A percentile compares a stretch with the other conserved stretches of the same genome.
These are phyloP conservation scores for Eupelmus urozonus DNA, from an alignment of 2,888 invertebrate genomes.

Conservation along the genomic window DNA sequence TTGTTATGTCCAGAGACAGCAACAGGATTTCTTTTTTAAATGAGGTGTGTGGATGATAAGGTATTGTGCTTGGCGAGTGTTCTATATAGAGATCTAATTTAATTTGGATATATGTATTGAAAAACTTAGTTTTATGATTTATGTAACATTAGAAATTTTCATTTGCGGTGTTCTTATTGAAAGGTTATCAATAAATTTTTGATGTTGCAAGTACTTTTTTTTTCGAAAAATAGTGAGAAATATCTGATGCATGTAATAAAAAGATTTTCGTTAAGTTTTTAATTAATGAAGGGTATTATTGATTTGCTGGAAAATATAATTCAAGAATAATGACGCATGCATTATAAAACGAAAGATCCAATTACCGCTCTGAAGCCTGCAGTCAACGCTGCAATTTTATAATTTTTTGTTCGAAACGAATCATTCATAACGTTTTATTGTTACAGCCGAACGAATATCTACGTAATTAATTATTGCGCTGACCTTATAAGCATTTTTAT, in stretches of 20 bases:
- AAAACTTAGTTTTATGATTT: too few relatives aligned
- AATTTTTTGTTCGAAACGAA: conserved; percentile 1
- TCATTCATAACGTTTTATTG: background rate
- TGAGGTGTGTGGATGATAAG: background rate
- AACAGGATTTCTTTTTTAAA: conserved; percentile 1
- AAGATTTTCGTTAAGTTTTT: too few relatives aligned
- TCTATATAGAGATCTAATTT: too few relatives aligned
- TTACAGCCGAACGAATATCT: background rate
- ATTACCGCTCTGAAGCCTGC: background rate
- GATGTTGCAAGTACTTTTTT: too few relatives aligned
- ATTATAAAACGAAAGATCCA: background rate
- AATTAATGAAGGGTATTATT: background rate
- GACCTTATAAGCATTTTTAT: background rate
- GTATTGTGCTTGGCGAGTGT: too few relatives aligned
- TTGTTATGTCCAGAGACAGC: too few relatives aligned
- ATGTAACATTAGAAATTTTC: too few relatives aligned
- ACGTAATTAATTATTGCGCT: background rate
- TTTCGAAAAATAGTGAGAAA: too few relatives aligned
- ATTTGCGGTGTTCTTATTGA: too few relatives aligned
- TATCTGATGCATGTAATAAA: too few relatives aligned
- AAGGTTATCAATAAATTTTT: too few relatives aligned
- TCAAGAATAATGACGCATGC: background rate
- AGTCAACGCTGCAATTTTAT: background rate
- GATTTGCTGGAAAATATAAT: background rate
- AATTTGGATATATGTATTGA: too few relatives aligned